Evolutionary conservation across 1,140 invertebrate genomes (phyloP).

Genomic region (Streblospio benedicti): DNA sequence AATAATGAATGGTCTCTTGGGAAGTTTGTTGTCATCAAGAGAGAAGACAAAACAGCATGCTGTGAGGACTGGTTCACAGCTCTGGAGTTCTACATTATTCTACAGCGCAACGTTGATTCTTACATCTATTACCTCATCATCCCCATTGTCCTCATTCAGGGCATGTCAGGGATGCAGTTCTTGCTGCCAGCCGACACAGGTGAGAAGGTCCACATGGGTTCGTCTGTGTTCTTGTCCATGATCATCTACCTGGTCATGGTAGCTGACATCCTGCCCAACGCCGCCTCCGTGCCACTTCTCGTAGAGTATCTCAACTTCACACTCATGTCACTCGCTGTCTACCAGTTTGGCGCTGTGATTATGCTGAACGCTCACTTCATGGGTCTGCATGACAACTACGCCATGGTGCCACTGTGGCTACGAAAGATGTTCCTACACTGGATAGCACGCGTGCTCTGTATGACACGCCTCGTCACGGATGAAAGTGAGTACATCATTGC

Average conservation of each 20-base stretch:
- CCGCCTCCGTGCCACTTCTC: background rate
- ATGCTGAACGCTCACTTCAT: too few species aligned
- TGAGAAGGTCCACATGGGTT: background rate
- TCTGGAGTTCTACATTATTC: too few species aligned
- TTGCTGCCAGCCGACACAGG: background rate
- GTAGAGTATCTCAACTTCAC: background rate
- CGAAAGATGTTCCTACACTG: background rate
- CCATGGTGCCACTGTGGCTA: background rate
- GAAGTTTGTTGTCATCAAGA: too few species aligned
- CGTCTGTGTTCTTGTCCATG: background rate
- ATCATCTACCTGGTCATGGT: background rate
- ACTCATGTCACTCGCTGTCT: too few species aligned
- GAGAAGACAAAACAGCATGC: too few species aligned
- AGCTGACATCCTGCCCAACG: background rate
- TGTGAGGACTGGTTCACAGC: too few species aligned
- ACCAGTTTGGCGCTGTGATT: too few species aligned
- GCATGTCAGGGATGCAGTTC: constrained; percentile 3
- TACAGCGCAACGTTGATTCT: too few species aligned
- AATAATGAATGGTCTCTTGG: too few species aligned
- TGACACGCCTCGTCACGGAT: background rate
- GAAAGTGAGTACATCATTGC: background rate
- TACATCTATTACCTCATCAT: background rate
- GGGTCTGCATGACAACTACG: background rate
- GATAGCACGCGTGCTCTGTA: background rate
- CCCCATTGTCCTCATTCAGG: background rate